Evolutionary conservation across 1,140 invertebrate genomes (phyloP), one percentile per base, ranked within the genome.

Genomic region (Drosophila miranda): DNA sequence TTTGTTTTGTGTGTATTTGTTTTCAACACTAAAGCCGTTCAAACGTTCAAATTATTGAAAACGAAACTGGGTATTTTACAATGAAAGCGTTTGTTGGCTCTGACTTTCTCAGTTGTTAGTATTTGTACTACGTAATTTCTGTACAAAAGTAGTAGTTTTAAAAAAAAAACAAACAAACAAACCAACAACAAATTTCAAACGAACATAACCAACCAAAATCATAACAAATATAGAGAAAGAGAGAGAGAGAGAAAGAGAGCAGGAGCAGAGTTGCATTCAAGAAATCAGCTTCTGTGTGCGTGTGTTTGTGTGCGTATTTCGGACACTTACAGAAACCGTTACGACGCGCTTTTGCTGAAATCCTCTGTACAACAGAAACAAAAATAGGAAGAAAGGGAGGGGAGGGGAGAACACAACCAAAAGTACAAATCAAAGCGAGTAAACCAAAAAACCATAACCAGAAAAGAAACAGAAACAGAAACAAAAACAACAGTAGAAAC

Each of bases 21-120:
- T 55, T 48, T 66, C 75, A 60, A 84, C 72, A 86, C 81, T 84
- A 84, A 55, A 81, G 68, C 81, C 73, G 64, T 76, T 86, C 67
- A 84, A 86, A 80, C 76, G 72, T 66, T 83, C 62, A 75, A 78
- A 75, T 64, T 82, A 62, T 67, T 54, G 46, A 79, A 80, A 46
- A 60, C 59, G 54, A 71, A 73, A 54, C 56, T 75, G 57, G 52
- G 52, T 75, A 79, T 83, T 79, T 75, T 83, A 84, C 80, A 79
- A 84, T 61, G 51, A 76, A 83, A 84, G 80, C 80, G 42, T 64
- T 73, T 75, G 45, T 71, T 55, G 26, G 64, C 62, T 73, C 59
- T 56, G 54, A 62, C 56, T 70, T 75, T 64, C 57, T 55, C 52
- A 55, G 82, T 86, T 84, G 79, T 84, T 86, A 72, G 73, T 87